Evolutionary conservation across 2,797 vertebrate species (phyloP), one percentile per base, ranked within the genome.

Genomic region (Crocidura indochinensis): DNA sequence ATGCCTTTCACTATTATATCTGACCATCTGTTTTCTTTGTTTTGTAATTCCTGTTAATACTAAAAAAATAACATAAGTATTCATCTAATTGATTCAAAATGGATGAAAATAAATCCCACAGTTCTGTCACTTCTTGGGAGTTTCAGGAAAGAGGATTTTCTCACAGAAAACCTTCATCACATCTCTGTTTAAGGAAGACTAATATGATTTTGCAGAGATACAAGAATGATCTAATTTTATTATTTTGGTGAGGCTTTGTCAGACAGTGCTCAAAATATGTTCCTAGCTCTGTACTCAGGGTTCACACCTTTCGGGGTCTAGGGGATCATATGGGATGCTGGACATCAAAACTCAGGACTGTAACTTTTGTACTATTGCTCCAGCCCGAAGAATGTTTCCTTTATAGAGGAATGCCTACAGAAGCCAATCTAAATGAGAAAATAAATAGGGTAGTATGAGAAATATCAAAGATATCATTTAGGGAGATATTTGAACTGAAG

Each of bases 1-100:
- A 82, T 80, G 26, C n/a, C 10, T 89, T 93, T 89, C 73, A 69
- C 93, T 89, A 94, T 92, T 88, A 82, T 87, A 79, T 93, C 90
- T 92, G 64, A 73, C 87, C 87, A 91, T 92, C 89, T 91, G 91
- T 71, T 78, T 31, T 27, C 46, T 92, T 88, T 91, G 68, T 75
- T 86, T 82, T 83, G 31, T 87, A 82, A 73, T 82, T 53, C 15
- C 8, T 76, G 17, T 49, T 91, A 93, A 94, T 88, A 65, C 44
- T 78, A 86, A 92, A 82, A 31, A 90, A 82, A 90, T 75, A 73
- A 56, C 17, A 78, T 26, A n/a, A 67, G 38, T 74, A 68, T 84
- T 87, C 79, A 89, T 79, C 82, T 72, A 72, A 77, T 51, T 51
- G 38, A 85, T 64, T 91, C 65, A 67, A 78, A 91, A 67, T 77